Base-by-base conservation (phyloP, 2,113 vertebrate genomes). In the Dicrurus megarhynchus region DNA sequence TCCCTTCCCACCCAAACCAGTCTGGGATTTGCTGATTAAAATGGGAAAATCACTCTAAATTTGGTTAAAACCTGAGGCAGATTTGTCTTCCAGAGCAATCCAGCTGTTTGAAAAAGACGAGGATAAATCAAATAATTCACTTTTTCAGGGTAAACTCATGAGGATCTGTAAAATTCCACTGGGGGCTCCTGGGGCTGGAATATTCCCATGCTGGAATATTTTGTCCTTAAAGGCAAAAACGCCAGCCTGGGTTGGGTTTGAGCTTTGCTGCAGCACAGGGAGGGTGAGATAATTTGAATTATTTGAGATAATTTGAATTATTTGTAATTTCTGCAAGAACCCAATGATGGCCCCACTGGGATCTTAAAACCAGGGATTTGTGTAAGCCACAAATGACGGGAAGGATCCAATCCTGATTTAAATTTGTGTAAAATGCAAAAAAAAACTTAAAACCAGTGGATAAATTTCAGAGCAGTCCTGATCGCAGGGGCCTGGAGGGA, bases 51-150 rank as follows among this genome's bases (percentile, higher is more conserved):
- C 13, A 0, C 46, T 16, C 1, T 50, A 5, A 27, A 37, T 23
- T 2, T 4, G 12, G 2, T 2, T 2, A 46, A 5, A 74, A 17
- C 0, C 0, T 23, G 55, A 6, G 50, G 19, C n/a, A 21, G 24
- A 7, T 46, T n/a, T n/a, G 7, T 24, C 44, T 16, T 19, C 35
- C 37, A 3, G 11, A 59, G 44, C 18, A 33, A 57, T 33, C 22
- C 18, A 60, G 16, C 5, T 14, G 0, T 23, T 52, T 24, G 4
- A 28, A 27, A 35, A 35, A 39, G 13, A 53, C 11, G 15, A 39
- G 39, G 21, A 22, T 13, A 11, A 35, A 52, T 46, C 7, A 41
- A 55, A 49, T 5, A 21, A 35, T 21, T 56, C 59, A 2, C 33
- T 50, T 44, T 14, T 33, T 6, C 2, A 1, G 22, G 42, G 16